Conservation (phyloP, 1,140 invertebrate genomes). For the Ericerus pela region DNA sequence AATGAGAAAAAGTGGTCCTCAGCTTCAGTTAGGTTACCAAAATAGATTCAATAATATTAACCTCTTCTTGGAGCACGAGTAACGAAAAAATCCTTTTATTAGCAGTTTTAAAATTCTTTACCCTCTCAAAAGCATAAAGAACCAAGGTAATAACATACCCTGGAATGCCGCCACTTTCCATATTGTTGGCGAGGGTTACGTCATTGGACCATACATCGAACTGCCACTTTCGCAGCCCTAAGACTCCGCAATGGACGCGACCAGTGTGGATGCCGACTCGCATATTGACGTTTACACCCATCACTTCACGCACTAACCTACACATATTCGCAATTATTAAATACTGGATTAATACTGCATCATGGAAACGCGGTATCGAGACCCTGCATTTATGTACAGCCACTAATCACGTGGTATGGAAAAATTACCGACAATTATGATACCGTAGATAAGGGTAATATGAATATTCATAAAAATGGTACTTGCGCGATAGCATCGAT, state of each 20-base stretch:
- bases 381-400: too few species aligned
- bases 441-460: too few species aligned
- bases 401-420: too few species aligned
- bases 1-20: too few species aligned
- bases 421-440: too few species aligned
- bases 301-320: slow-evolving; percentile 72
- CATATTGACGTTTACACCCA: slow-evolving; percentile 87
- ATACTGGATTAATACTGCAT: background rate
- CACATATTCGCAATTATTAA: slow-evolving; percentile 2
- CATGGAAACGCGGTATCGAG: too few species aligned
- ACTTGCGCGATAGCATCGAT: slow-evolving; percentile 91
- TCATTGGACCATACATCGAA: slow-evolving; percentile 95
- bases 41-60: too few species aligned
- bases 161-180: slow-evolving; percentile 87
- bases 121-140: too few species aligned
- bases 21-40: too few species aligned
- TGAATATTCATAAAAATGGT: slow-evolving; percentile 5
- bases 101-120: too few species aligned
- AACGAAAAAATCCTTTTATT: too few species aligned
- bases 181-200: slow-evolving; percentile 86
- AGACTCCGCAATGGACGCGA: slow-evolving; percentile 79
- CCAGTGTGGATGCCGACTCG: slow-evolving; percentile 88
- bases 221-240: slow-evolving; percentile 81
- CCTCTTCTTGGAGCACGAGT: too few species aligned
- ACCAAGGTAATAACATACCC: slow-evolving; percentile 60